Conservation (phyloP, 1,140 invertebrate species). For the Trichogramma pretiosum region DNA sequence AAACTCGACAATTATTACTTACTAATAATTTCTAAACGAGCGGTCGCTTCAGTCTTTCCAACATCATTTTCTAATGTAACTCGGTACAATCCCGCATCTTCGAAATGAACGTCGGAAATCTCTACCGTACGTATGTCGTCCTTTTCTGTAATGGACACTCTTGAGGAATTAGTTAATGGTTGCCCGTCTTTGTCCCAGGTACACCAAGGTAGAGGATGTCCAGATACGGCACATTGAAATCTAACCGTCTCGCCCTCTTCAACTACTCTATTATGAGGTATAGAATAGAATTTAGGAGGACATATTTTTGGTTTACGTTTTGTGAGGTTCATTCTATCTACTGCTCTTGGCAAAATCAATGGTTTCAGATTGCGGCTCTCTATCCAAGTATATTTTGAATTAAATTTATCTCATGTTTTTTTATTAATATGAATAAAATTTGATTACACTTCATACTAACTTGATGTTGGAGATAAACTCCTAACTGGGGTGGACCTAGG, state of each 20-base stretch:
- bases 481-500: slow-evolving; percentile 60
- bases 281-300: slow-evolving; percentile 77
- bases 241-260: slow-evolving; percentile 73
- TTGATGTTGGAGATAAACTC: slow-evolving; percentile 51
- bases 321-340: slow-evolving; percentile 12
- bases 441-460: background rate
- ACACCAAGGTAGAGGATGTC: slow-evolving; percentile 66
- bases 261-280: slow-evolving; percentile 74
- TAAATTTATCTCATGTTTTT: background rate
- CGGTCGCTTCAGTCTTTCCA: slow-evolving; percentile 70
- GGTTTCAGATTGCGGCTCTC: slow-evolving; percentile 33
- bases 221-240: slow-evolving; percentile 71
- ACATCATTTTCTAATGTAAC: slow-evolving; percentile 74
- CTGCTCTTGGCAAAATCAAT: slow-evolving; percentile 24
- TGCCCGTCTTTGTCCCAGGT: slow-evolving; percentile 73
- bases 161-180: slow-evolving; percentile 52
- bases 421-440: background rate
- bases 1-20: no score
- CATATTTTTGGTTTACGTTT: slow-evolving; percentile 36
- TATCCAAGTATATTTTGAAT: slow-evolving; percentile 11
- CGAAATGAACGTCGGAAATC: slow-evolving; percentile 64
- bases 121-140: slow-evolving; percentile 69
- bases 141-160: slow-evolving; percentile 62
- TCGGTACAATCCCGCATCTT: slow-evolving; percentile 74
- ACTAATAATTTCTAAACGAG: slow-evolving; percentile 70